A percentile compares a stretch with the other conserved stretches of the same genome.
Conservation (phyloP, 35 echinoderm and acorn worm genomes). For the Strongylocentrotus purpuratus region DNA sequence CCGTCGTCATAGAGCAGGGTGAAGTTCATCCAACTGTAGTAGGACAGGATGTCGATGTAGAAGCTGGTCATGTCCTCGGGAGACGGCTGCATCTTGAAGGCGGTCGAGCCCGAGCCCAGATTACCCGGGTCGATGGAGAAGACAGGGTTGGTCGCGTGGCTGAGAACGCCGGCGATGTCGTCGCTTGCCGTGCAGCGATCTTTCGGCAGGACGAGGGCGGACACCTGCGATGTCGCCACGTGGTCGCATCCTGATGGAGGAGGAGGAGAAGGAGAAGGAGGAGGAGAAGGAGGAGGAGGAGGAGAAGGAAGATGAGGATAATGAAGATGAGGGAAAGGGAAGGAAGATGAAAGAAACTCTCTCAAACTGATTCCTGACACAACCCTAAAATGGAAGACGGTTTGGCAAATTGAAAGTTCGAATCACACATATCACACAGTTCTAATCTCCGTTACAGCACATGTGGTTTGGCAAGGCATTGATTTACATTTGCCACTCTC, state of each 20-base stretch:
- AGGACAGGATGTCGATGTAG: conserved; percentile 81
- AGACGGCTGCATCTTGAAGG: conserved; percentile 94
- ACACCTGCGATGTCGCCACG: conserved; percentile 64
- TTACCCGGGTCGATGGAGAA: conserved; percentile 73
- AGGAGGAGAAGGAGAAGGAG: background rate
- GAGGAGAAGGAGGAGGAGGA: background rate
- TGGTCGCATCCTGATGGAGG: conserved; percentile 72
- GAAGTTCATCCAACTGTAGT: conserved; percentile 90
- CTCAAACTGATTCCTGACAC: too few relatives aligned
- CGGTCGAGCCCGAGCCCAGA: conserved; percentile 67
- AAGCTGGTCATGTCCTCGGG: conserved; percentile 80
- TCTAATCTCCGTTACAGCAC: too few relatives aligned
- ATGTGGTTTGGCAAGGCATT: too few relatives aligned
- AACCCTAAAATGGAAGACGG: too few relatives aligned
- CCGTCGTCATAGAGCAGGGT: conserved; percentile 89
- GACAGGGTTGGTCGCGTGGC: conserved; percentile 87
- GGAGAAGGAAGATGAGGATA: background rate
- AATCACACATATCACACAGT: too few relatives aligned
- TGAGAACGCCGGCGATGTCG: conserved; percentile 83
- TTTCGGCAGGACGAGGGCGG: conserved; percentile 74
- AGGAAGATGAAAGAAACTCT: background rate
- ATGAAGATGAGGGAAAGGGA: background rate
- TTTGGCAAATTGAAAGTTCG: too few relatives aligned
- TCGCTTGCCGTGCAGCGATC: conserved; percentile 77
- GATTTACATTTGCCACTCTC: too few relatives aligned